Evolutionary conservation across 2,888 invertebrate species (phyloP).

Genomic region (Callyntrura guangdongensis): DNA sequence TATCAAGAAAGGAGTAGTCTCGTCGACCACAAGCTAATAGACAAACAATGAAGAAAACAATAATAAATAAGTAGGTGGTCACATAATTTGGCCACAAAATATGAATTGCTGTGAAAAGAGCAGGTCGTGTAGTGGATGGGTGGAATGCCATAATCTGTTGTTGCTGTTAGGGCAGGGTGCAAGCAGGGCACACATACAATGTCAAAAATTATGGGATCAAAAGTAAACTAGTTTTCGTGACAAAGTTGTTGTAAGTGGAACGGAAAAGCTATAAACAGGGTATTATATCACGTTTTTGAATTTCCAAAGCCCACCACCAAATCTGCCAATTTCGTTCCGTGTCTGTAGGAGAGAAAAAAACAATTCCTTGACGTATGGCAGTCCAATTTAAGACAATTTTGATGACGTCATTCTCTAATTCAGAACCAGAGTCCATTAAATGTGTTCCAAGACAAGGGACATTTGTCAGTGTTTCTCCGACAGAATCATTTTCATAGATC

Average conservation of each 20-base stretch:
- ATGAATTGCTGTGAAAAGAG: background rate
- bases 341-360: background rate
- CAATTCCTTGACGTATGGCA: background rate
- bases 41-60: slow-evolving; percentile 22
- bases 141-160: slow-evolving; percentile 32
- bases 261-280: background rate
- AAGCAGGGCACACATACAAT: no score
- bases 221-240: background rate
- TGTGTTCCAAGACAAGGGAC: background rate
- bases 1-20: slow-evolving; percentile 13
- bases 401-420: slow-evolving; percentile 24
- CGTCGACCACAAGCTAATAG: slow-evolving; percentile 17
- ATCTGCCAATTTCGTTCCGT: background rate
- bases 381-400: background rate
- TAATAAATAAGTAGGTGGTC: background rate
- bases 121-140: background rate
- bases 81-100: background rate
- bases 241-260: background rate
- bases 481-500: slow-evolving; percentile 62
- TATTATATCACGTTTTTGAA: background rate
- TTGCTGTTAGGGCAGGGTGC: no score
- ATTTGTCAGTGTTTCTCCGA: slow-evolving; percentile 51
- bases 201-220: no score
- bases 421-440: slow-evolving; percentile 43
- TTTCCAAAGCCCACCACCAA: background rate